These are phyloP conservation scores for Stomorhina lunata DNA, from an alignment of 2,888 invertebrate species.

Conservation along the genomic window DNA sequence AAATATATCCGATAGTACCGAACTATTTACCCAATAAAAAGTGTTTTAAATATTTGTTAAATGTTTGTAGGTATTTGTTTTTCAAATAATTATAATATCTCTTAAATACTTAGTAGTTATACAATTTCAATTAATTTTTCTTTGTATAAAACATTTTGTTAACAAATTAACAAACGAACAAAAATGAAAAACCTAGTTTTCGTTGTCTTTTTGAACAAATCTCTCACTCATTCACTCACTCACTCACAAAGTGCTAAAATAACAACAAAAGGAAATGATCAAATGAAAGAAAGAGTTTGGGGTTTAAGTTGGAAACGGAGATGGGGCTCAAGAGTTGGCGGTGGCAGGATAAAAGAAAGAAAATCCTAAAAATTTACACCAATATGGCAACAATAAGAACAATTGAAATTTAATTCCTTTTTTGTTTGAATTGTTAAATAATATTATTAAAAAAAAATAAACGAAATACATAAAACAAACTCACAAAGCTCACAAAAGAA, in stretches of 20 bases:
- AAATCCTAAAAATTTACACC: conserved; percentile 64
- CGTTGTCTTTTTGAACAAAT: conserved; percentile 45
- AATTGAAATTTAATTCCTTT: conserved; percentile 62
- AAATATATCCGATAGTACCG: no score
- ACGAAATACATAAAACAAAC: conserved; percentile 20
- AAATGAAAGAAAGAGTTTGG: not conserved
- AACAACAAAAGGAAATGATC: not conserved
- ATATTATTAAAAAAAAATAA: not conserved
- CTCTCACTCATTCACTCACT: no score
- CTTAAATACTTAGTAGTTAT: conserved; percentile 22
- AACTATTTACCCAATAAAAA: no score
- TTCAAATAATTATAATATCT: not conserved
- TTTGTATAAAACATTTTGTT: not conserved
- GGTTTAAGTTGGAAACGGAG: not conserved
- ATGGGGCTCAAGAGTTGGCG: conserved; percentile 16
- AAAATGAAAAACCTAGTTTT: conserved; percentile 44
- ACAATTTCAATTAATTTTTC: conserved; percentile 42
- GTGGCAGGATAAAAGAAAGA: conserved; percentile 32
- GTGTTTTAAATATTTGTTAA: not conserved
- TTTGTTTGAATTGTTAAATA: conserved; percentile 43
- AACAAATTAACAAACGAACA: conserved; percentile 4
- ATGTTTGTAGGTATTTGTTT: not conserved
- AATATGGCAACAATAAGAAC: conserved; percentile 66
- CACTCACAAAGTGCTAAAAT: conserved; percentile 24
- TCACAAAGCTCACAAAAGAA: conserved; percentile 55